These are phyloP conservation scores for Rattus rattus DNA, from an alignment of 2,113 vertebrate genomes.

Conservation along the genomic window DNA sequence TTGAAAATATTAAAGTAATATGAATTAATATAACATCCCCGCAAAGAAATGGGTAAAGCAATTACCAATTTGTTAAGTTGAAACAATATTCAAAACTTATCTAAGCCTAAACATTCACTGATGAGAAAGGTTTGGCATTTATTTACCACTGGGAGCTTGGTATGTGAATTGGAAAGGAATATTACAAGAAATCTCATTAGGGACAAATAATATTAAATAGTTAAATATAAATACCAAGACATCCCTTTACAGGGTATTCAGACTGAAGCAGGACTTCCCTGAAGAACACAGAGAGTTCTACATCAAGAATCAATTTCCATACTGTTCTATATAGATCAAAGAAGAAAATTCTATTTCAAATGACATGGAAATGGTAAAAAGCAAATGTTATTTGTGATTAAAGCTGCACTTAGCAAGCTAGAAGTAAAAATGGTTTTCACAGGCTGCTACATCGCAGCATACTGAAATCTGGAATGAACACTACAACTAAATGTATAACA, in stretches of 20 bases:
- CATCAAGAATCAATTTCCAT: not conserved
- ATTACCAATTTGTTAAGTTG: not conserved
- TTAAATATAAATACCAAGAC: not conserved
- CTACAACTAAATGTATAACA: not conserved
- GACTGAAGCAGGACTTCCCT: not conserved
- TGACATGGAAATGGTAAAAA: not conserved
- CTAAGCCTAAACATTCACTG: not conserved
- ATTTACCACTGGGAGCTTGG: not conserved
- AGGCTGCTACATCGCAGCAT: not conserved
- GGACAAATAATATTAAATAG: not conserved
- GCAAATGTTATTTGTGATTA: conserved; percentile 4
- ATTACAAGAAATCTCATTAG: not conserved
- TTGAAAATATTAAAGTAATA: not conserved
- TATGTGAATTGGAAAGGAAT: not conserved
- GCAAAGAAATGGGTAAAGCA: not conserved
- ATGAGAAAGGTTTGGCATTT: not conserved
- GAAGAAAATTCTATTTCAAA: conserved; percentile 26
- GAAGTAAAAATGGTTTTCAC: not conserved
- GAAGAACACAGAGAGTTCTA: not conserved
- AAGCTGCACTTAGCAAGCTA: not conserved
- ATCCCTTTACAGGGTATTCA: not conserved
- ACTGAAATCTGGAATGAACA: not conserved
- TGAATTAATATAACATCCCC: not conserved
- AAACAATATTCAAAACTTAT: not conserved
- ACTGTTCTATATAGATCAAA: not conserved